A percentile compares a stretch with the other conserved stretches of the same genome.
Evolutionary conservation across 2,113 vertebrate genomes (phyloP).

Genomic region (Pelodiscus sinensis): DNA sequence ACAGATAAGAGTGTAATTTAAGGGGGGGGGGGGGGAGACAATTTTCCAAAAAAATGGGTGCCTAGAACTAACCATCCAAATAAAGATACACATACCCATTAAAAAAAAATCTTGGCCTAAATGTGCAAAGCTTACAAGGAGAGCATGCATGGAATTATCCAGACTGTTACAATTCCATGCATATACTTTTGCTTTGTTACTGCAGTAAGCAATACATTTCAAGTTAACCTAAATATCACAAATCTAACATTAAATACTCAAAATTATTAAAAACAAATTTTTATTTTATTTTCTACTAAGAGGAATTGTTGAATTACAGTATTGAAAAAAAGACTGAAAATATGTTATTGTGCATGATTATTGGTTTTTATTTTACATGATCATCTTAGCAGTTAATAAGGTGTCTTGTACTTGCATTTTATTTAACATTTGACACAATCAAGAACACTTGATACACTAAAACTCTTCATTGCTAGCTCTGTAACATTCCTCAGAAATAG

Average conservation of each 20-base stretch:
- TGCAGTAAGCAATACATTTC: neutral
- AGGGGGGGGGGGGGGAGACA: too few relatives aligned
- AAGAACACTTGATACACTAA: neutral
- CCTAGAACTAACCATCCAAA: neutral
- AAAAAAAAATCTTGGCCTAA: neutral
- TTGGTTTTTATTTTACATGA: neutral
- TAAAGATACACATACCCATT: neutral
- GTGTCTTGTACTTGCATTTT: too few relatives aligned
- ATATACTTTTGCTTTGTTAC: neutral
- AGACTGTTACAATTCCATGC: neutral
- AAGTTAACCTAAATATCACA: neutral
- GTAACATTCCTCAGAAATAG: neutral
- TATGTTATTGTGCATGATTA: neutral
- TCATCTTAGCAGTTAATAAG: neutral
- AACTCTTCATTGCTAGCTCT: neutral
- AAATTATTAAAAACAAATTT: neutral
- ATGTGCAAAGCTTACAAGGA: neutral
- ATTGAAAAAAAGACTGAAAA: neutral
- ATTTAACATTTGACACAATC: neutral
- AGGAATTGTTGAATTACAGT: neutral
- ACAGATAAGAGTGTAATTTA: too few relatives aligned
- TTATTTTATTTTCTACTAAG: neutral
- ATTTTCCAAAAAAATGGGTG: neutral
- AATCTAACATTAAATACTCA: neutral
- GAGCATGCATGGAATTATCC: neutral